phyloP scores from a whole-genome alignment of 2,113 vertebrate genomes.

The Hippocampus mohnikei region DNA sequence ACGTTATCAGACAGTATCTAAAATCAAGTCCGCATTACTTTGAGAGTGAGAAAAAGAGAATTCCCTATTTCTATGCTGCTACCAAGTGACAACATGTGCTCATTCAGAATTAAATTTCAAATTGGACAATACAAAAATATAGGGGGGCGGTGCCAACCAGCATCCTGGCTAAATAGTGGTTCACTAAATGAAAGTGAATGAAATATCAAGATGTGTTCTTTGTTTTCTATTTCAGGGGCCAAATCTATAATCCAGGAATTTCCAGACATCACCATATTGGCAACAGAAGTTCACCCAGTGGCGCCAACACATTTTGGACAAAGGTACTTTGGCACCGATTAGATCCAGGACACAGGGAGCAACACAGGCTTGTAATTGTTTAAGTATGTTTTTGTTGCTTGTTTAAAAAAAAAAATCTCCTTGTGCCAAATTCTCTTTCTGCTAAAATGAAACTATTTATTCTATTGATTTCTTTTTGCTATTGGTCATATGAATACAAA shows the following conservation, averaged over 20 bases:
- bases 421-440: conserved; percentile 51
- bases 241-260: conserved; percentile 97
- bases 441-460: conserved; percentile 37
- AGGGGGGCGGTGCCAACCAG: neutral
- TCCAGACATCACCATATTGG: conserved; percentile 95
- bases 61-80: neutral
- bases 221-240: conserved; percentile 74
- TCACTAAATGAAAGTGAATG: neutral
- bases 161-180: neutral
- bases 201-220: neutral
- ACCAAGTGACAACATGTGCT: neutral
- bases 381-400: conserved; percentile 22
- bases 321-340: conserved; percentile 96
- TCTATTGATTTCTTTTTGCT: conserved; percentile 5
- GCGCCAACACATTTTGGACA: conserved; percentile 96
- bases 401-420: conserved; percentile 22
- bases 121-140: neutral
- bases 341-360: conserved; percentile 52
- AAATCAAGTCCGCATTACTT: neutral
- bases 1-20: too few relatives aligned
- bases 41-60: neutral
- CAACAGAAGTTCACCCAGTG: conserved; percentile 92
- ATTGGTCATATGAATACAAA: conserved; percentile 29
- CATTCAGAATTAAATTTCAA: neutral
- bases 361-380: conserved; percentile 29